Evolutionary conservation across 2,797 vertebrate species (phyloP).

Genomic region (Glyptemys insculpta): DNA sequence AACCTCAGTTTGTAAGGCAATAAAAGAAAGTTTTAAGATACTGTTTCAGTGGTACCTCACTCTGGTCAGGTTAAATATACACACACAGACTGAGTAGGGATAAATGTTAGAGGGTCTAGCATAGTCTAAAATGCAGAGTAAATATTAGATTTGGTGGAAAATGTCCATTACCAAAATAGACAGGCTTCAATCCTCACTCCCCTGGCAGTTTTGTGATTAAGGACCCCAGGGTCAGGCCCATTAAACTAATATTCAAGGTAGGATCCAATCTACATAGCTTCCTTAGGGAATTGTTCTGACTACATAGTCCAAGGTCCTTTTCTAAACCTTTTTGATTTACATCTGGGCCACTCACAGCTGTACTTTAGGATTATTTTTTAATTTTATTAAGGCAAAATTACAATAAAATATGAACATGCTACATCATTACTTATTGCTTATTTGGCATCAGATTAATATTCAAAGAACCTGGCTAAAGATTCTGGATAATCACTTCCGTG

Average conservation of each 20-base stretch:
- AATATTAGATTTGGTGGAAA: not conserved
- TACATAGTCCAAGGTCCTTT: not conserved
- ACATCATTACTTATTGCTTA: not conserved
- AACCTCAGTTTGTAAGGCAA: not conserved
- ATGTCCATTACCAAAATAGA: not conserved
- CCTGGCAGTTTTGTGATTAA: constrained; percentile 43
- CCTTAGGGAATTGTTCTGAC: not conserved
- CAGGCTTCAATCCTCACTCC: constrained; percentile 26
- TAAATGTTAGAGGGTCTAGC: not conserved
- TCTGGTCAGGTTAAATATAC: not conserved
- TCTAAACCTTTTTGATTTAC: not conserved
- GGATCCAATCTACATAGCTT: not conserved
- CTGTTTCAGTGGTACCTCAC: not conserved
- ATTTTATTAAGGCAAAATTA: not conserved
- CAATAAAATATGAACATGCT: not conserved
- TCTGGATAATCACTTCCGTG: not conserved
- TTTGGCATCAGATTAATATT: not conserved
- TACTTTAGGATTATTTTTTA: not conserved
- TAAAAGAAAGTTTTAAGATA: not conserved
- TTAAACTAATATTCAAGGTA: not conserved
- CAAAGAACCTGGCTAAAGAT: not conserved
- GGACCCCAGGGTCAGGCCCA: constrained; percentile 19
- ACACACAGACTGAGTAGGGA: not conserved
- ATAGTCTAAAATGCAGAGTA: not conserved
- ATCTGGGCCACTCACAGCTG: not conserved